These are phyloP conservation scores for Puma concolor DNA, from an alignment of 2,113 vertebrate genomes.

Conservation along the genomic window DNA sequence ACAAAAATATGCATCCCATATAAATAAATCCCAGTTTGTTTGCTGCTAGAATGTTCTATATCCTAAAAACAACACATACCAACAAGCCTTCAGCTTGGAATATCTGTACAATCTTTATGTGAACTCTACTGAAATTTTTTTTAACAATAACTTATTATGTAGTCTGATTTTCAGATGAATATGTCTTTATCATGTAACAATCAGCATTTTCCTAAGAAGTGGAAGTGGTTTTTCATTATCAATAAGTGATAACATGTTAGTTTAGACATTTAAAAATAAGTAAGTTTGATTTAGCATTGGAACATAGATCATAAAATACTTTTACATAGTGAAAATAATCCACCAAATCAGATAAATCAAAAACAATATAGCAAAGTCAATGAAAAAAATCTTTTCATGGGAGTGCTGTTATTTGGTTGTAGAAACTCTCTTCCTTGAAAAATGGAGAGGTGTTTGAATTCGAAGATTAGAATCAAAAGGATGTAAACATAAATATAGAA, in stretches of 20 bases:
- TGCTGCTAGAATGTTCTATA: background rate
- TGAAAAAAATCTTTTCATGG: background rate
- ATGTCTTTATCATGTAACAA: background rate
- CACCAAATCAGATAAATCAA: constrained; percentile 27
- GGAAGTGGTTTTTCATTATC: background rate
- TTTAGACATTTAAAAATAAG: background rate
- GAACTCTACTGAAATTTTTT: background rate
- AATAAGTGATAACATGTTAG: background rate
- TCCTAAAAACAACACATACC: background rate
- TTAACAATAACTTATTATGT: background rate
- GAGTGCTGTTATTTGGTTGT: background rate
- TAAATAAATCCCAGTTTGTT: background rate
- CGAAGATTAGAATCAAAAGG: background rate
- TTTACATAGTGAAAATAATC: background rate
- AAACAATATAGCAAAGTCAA: background rate
- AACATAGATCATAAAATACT: background rate
- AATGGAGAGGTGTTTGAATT: background rate
- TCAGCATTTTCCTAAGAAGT: background rate
- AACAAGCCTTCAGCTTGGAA: background rate
- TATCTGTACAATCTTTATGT: background rate
- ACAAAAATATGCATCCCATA: background rate
- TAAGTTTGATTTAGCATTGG: background rate
- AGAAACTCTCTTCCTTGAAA: background rate
- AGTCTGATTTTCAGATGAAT: background rate
- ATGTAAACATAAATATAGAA: background rate